phyloP scores from a whole-genome alignment of 23 tunicate species.

The Pegea sp. region DNA sequence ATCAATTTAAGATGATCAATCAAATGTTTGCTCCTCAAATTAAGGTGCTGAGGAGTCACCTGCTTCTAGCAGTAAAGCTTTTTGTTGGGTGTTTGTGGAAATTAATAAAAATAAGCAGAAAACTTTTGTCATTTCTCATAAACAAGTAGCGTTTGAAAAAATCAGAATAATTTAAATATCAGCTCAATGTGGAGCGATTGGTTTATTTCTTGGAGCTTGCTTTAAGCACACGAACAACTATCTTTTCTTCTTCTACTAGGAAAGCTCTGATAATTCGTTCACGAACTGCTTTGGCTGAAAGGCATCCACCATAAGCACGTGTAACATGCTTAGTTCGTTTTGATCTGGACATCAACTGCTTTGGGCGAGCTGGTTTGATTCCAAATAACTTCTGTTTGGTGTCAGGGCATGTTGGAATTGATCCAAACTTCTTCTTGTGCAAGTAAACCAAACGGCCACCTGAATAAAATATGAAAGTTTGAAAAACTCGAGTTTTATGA shows the following conservation, averaged over 20 bases:
- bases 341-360: conserved; percentile 48
- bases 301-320: conserved; percentile 81
- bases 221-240: conserved; percentile 74
- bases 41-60: too few species aligned
- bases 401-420: conserved; percentile 91
- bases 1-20: too few species aligned
- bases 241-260: conserved; percentile 96
- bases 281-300: conserved; percentile 54
- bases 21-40: too few species aligned
- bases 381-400: conserved; percentile 67
- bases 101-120: too few species aligned
- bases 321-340: conserved; percentile 61
- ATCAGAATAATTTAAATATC: too few species aligned
- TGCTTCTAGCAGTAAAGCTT: too few species aligned
- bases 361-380: conserved; percentile 75
- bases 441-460: conserved; percentile 92
- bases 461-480: too few species aligned
- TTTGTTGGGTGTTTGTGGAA: too few species aligned
- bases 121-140: too few species aligned
- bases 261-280: conserved; percentile 83
- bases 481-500: too few species aligned
- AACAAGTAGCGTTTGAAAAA: too few species aligned
- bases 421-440: conserved; percentile 58
- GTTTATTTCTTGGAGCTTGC: conserved; percentile 23
- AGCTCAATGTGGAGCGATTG: too few species aligned